Percentiles rank a stretch among this genome's conserved stretches.
phyloP scores from a whole-genome alignment of 2,113 vertebrate genomes.

The Dolichotis patagonum region DNA sequence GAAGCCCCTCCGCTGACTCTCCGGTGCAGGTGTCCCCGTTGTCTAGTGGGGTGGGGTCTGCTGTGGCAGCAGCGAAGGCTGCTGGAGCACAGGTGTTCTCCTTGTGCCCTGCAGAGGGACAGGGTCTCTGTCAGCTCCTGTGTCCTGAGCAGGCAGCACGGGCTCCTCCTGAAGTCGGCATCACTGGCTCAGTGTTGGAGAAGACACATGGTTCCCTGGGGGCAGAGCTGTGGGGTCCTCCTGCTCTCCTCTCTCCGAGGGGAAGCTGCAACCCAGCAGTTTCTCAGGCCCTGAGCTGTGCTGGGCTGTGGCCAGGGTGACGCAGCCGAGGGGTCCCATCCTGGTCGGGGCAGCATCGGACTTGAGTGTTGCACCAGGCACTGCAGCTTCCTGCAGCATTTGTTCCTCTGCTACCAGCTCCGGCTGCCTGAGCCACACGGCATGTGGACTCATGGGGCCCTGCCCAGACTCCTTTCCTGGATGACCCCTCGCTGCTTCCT shows the following conservation, averaged over 20 bases:
- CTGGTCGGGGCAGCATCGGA: no score
- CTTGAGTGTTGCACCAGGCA: no score
- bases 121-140: background rate
- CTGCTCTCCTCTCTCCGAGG: background rate
- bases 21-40: background rate
- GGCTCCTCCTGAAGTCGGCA: background rate
- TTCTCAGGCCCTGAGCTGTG: background rate
- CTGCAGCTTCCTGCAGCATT: background rate
- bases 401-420: background rate
- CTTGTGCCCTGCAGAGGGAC: no score
- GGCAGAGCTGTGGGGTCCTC: background rate
- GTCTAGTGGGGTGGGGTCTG: background rate
- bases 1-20: background rate
- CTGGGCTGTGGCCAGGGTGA: background rate
- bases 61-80: background rate
- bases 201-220: background rate
- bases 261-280: no score
- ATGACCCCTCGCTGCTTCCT: background rate
- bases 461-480: background rate
- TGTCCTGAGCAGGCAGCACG: background rate
- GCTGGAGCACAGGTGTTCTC: background rate
- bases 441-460: no score
- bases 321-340: accelerated
- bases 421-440: background rate
- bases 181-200: background rate